A percentile compares a stretch with the other conserved stretches of the same genome.
Evolutionary conservation across 2,888 invertebrate genomes (phyloP).

Genomic region (Zygaena filipendulae): DNA sequence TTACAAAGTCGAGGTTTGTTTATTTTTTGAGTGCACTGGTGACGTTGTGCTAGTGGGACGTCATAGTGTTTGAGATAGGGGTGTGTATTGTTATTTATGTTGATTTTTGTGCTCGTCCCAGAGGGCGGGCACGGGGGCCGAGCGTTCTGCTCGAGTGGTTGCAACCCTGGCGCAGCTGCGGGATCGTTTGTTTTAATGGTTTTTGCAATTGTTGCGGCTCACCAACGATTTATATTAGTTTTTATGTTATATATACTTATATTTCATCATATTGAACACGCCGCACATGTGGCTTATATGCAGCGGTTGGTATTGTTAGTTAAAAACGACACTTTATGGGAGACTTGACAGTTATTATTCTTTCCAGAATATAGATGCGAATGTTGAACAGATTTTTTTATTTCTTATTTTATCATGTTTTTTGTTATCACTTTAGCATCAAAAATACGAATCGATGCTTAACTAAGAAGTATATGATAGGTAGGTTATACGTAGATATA

Average conservation of each 20-base stretch:
- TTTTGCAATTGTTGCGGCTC: conserved; percentile 44
- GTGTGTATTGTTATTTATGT: conserved; percentile 69
- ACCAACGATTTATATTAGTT: conserved; percentile 29
- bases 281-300: conserved; percentile 24
- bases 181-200: conserved; percentile 60
- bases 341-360: conserved; percentile 35
- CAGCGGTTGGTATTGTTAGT: conserved; percentile 23
- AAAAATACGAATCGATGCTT: no score
- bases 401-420: no score
- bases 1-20: conserved; percentile 18
- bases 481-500: no score
- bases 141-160: conserved; percentile 49
- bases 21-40: conserved; percentile 15
- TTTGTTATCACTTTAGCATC: no score
- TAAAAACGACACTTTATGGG: conserved; percentile 35
- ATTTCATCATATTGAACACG: no score
- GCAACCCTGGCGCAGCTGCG: conserved; percentile 48
- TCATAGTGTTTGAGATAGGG: conserved; percentile 62
- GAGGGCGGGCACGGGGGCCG: conserved; percentile 59
- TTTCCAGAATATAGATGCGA: no score
- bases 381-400: no score
- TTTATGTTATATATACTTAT: conserved; percentile 42
- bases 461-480: no score
- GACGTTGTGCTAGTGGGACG: conserved; percentile 23
- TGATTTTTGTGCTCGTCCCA: conserved; percentile 57